Percentiles rank a stretch among this genome's conserved stretches.
Evolutionary conservation across 2,888 invertebrate species (phyloP).

Genomic region (Aporophyla lueneburgensis): DNA sequence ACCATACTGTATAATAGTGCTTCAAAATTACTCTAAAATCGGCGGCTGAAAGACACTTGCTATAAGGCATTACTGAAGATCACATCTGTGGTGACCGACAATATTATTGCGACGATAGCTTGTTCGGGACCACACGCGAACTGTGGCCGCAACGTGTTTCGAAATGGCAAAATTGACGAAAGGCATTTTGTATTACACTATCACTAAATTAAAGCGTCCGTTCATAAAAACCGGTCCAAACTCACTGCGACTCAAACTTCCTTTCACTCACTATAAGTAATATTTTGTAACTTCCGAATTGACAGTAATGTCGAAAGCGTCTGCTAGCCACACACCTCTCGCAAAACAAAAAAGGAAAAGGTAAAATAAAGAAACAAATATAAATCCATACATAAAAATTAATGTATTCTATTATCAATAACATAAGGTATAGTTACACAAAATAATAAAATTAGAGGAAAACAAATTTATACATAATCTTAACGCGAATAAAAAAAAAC

Average conservation of each 20-base stretch:
- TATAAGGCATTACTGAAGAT: conserved; percentile 71
- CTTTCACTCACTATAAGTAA: conserved; percentile 30
- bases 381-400: conserved; percentile 89
- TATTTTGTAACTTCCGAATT: conserved; percentile 60
- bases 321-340: conserved; percentile 46
- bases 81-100: conserved; percentile 54
- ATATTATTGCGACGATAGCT: conserved; percentile 54
- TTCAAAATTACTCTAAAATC: conserved; percentile 66
- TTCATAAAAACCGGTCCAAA: conserved; percentile 48
- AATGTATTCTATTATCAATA: conserved; percentile 91
- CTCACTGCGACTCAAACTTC: conserved; percentile 45
- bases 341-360: conserved; percentile 72
- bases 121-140: conserved; percentile 24
- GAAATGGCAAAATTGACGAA: conserved; percentile 68
- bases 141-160: conserved; percentile 40
- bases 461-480: conserved; percentile 91
- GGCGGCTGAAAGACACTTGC: conserved; percentile 72
- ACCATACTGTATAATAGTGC: conserved; percentile 51
- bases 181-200: conserved; percentile 71
- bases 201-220: conserved; percentile 71
- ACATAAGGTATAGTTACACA: conserved; percentile 90
- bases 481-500: conserved; percentile 89
- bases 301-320: conserved; percentile 47
- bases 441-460: conserved; percentile 90
- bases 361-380: conserved; percentile 84